Base-by-base conservation (phyloP, 2,888 invertebrate genomes). In the Chirona hameri region DNA sequence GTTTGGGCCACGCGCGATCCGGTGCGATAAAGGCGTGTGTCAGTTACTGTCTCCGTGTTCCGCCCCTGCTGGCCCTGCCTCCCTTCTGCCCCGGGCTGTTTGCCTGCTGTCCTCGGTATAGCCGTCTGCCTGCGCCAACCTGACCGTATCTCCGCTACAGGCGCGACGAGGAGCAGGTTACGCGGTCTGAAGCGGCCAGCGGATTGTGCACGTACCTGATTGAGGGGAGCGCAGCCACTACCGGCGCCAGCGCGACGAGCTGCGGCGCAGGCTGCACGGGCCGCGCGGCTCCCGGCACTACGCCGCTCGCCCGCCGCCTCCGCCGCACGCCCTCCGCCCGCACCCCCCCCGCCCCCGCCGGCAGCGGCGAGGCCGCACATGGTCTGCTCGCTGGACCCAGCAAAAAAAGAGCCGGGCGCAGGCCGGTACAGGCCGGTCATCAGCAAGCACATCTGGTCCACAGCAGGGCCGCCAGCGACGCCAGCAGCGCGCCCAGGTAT, bases 181-280 rank as follows among this genome's bases (percentile, higher is more conserved):
- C 46, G 48, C 46, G 52, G 48, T 4, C 15, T 79, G 79, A 79
- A 79, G 79, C 79, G 79, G 52, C 79, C 52, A 79, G 52, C 48
- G 48, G 12, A 79, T 79, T 48, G 52, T 79, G 48, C 79, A 79
- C 48, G 79, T n/a, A 79, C 48, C 79, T 79, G 79, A 79, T 79
- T 48, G n/a, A n/a, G 1, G 15, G 15, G 79, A 79, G 52, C 79
- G 79, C 46, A 52, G 48, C n/a, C 79, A 79, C 52, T 79, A 79
- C 52, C n/a, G 27, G 9, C 48, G 52, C 27, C 79, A 79, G 79
- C 46, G 79, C 4, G 79, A 79, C 52, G 27, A 79, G 52, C 79
- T 79, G 79, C 79, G 79, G 24, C 79, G 79, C 12, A 48, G 52
- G 27, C 79, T 79, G 48, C 46, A 79, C 27, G 27, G 27, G n/a